Evolutionary conservation across 2,797 vertebrate genomes (phyloP).

Genomic region (Notamacropus eugenii): DNA sequence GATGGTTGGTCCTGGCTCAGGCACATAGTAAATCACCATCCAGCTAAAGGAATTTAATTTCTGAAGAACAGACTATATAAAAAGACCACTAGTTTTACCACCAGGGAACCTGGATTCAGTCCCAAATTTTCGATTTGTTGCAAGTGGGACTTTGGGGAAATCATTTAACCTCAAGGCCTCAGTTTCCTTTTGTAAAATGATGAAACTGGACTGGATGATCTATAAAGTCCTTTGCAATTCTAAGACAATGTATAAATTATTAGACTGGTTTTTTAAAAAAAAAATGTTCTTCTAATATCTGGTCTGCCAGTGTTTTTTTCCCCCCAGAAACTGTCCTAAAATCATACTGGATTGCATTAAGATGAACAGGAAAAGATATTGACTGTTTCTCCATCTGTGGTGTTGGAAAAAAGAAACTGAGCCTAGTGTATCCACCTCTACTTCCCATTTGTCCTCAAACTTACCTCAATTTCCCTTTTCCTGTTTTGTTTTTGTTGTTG

Average conservation of each 20-base stretch:
- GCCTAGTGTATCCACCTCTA: background rate
- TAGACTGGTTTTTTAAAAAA: slow-evolving; percentile 36
- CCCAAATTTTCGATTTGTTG: background rate
- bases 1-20: background rate
- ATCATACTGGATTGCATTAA: background rate
- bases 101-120: background rate
- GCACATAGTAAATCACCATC: background rate
- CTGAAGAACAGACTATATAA: background rate
- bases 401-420: background rate
- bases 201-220: background rate
- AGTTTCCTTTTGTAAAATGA: background rate
- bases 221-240: background rate
- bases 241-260: slow-evolving; percentile 76
- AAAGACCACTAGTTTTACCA: background rate
- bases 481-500: background rate
- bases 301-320: slow-evolving; percentile 72
- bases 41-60: slow-evolving; percentile 5
- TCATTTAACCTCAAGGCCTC: background rate
- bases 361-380: background rate
- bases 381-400: background rate
- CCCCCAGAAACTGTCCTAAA: slow-evolving; percentile 82
- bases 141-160: background rate
- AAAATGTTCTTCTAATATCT: slow-evolving; percentile 77
- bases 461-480: background rate
- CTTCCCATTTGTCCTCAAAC: background rate